These are phyloP conservation scores for Eufriesea mexicana DNA, from an alignment of 1,140 invertebrate species.

Conservation along the genomic window DNA sequence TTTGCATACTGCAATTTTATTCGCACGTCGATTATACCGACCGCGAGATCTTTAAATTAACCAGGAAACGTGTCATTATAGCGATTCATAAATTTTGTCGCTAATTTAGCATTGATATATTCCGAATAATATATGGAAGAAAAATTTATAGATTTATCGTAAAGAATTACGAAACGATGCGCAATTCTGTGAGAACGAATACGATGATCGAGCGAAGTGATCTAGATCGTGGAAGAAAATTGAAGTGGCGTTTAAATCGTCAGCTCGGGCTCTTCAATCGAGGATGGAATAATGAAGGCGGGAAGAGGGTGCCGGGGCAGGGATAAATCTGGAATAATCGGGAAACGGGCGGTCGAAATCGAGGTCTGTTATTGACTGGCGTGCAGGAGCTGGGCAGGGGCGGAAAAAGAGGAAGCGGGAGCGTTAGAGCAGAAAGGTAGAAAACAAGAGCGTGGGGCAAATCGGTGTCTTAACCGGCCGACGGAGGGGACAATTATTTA, in stretches of 20 bases:
- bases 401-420: conserved; percentile 35
- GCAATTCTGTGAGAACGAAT: background rate
- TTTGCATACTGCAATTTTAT: background rate
- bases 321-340: conserved; percentile 72
- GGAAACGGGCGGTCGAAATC: conserved; percentile 71
- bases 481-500: conserved; percentile 80
- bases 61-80: too few species aligned
- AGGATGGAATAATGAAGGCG: conserved; percentile 31
- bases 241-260: conserved; percentile 15
- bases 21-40: background rate
- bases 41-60: too few species aligned
- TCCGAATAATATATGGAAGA: too few species aligned
- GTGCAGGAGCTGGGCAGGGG: conserved; percentile 29
- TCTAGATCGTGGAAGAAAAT: background rate
- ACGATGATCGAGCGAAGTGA: background rate
- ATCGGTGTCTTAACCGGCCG: conserved; percentile 78
- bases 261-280: background rate
- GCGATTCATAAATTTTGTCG: too few species aligned
- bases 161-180: too few species aligned
- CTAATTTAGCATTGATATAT: too few species aligned
- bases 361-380: conserved; percentile 75
- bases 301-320: background rate
- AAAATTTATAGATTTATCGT: too few species aligned
- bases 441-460: conserved; percentile 60
- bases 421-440: conserved; percentile 39